A percentile compares a stretch with the other conserved stretches of the same genome.
These are phyloP conservation scores for Formica selysi DNA, from an alignment of 1,140 invertebrate genomes.

Conservation along the genomic window DNA sequence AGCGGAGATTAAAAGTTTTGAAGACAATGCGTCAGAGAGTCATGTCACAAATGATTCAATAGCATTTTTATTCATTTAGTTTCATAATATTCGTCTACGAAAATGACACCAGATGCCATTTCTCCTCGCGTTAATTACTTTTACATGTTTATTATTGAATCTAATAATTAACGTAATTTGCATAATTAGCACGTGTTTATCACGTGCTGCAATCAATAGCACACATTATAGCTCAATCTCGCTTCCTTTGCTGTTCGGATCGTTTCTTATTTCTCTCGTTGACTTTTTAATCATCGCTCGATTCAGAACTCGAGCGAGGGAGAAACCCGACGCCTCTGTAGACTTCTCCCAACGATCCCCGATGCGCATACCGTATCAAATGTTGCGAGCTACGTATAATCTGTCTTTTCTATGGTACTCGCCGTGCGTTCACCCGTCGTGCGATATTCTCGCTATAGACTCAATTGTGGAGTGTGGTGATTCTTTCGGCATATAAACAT, in stretches of 20 bases:
- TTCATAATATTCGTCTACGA: background rate
- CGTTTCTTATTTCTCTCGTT: slow-evolving; percentile 7
- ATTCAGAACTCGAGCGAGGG: slow-evolving; percentile 68
- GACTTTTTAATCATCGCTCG: slow-evolving; percentile 58
- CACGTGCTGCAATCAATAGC: background rate
- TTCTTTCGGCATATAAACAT: slow-evolving; percentile 70
- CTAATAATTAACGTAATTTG: background rate
- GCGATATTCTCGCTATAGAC: slow-evolving; percentile 71
- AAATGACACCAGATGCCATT: background rate
- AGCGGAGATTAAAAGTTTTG: slow-evolving; percentile 6
- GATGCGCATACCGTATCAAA: slow-evolving; percentile 79
- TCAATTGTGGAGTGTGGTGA: slow-evolving; percentile 74
- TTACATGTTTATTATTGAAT: background rate
- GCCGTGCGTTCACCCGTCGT: slow-evolving; percentile 72
- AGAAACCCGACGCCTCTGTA: slow-evolving; percentile 84
- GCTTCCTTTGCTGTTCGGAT: background rate
- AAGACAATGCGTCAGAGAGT: slow-evolving; percentile 30
- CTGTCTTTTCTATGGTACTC: slow-evolving; percentile 78
- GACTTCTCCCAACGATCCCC: slow-evolving; percentile 75
- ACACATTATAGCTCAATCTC: background rate
- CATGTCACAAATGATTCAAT: slow-evolving; percentile 28
- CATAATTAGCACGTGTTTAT: background rate
- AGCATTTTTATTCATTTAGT: background rate
- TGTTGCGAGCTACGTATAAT: slow-evolving; percentile 79
- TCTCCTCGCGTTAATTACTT: background rate